Conservation (phyloP, 2,113 vertebrate species). For the Chaetorhynchus papuensis region DNA sequence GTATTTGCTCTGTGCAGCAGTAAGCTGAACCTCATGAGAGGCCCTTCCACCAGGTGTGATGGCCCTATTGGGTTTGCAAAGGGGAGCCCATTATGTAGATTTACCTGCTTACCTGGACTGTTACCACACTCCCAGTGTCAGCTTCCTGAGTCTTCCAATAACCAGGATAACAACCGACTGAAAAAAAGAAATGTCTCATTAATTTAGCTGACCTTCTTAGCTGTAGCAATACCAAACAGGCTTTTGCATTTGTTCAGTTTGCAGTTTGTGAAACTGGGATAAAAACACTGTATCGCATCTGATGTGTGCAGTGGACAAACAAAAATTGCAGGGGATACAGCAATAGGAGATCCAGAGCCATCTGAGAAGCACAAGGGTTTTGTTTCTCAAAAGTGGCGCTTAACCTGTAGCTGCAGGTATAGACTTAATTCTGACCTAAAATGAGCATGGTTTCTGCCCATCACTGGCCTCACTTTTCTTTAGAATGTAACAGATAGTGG, state of each 20-base stretch:
- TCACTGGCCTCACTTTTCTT: neutral
- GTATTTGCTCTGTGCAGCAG: neutral
- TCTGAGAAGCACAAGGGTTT: neutral
- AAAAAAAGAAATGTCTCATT: neutral
- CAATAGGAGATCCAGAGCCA: neutral
- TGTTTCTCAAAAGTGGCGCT: neutral
- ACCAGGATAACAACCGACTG: neutral
- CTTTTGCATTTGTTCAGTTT: neutral
- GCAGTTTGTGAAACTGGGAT: neutral
- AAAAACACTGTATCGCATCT: accelerated
- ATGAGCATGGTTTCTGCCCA: neutral
- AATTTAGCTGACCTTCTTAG: neutral
- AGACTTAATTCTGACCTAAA: neutral
- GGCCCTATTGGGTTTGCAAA: neutral
- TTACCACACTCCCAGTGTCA: accelerated
- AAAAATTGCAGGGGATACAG: neutral
- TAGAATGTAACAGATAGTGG: neutral
- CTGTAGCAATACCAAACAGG: neutral
- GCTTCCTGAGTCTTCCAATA: neutral
- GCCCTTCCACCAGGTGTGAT: neutral
- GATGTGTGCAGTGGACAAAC: neutral
- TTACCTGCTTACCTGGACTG: neutral
- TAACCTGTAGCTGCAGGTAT: neutral
- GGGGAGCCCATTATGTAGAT: neutral
- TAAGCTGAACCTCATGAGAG: neutral